Conservation (phyloP, 23 tunicate genomes). For the Phallusia fumigata region DNA sequence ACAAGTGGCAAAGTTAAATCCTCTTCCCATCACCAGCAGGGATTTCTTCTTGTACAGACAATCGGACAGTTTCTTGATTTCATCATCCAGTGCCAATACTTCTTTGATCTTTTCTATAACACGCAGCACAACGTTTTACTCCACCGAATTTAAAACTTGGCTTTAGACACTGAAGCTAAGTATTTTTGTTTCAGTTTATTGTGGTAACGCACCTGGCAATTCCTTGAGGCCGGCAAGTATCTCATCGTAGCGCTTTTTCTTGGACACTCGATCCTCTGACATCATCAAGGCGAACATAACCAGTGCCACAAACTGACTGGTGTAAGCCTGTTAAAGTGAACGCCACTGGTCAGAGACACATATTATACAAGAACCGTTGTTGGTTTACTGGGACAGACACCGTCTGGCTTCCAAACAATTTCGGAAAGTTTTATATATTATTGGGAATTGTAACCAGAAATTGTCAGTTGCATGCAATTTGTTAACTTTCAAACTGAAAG, state of each 20-base stretch:
- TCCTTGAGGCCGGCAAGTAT: slow-evolving; percentile 72
- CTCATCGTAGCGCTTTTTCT: slow-evolving; percentile 71
- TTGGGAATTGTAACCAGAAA: too few relatives aligned
- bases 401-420: too few relatives aligned
- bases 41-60: slow-evolving; percentile 76
- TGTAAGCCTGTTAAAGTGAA: slow-evolving; percentile 67
- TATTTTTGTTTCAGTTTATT: not conserved
- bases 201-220: slow-evolving; percentile 61
- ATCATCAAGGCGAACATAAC: slow-evolving; percentile 98
- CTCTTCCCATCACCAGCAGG: slow-evolving; percentile 96
- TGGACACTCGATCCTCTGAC: slow-evolving; percentile 91
- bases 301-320: slow-evolving; percentile 96
- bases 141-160: too few relatives aligned
- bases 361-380: too few relatives aligned
- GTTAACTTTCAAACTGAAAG: too few relatives aligned
- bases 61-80: slow-evolving; percentile 71
- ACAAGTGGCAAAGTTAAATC: slow-evolving; percentile 97
- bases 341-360: too few relatives aligned
- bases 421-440: too few relatives aligned
- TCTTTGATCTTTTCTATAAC: slow-evolving; percentile 84
- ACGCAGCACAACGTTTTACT: not conserved
- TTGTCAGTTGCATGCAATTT: too few relatives aligned
- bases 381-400: too few relatives aligned
- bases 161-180: too few relatives aligned
- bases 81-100: slow-evolving; percentile 78